Percentiles rank a stretch among this genome's conserved stretches.
Conservation (phyloP, 2,113 vertebrate genomes). For the Cheilinus undulatus region DNA sequence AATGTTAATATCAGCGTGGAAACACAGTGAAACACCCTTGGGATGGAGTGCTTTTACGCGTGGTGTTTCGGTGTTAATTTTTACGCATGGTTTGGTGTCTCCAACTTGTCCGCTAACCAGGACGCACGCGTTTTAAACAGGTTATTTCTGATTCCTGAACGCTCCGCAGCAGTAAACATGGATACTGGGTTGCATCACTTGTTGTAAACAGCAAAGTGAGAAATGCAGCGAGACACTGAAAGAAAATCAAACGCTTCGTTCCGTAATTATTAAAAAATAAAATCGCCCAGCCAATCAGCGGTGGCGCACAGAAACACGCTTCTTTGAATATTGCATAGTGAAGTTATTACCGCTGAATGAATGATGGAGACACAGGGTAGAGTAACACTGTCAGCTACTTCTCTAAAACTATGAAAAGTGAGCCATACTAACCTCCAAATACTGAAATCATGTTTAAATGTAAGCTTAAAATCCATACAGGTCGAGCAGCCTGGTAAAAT, state of each 20-base stretch:
- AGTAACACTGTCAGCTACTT: slow-evolving; percentile 1
- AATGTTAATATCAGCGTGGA: slow-evolving; percentile 4
- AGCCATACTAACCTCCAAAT: background rate
- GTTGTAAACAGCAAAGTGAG: slow-evolving; percentile 20
- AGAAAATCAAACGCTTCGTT: background rate
- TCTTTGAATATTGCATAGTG: slow-evolving; percentile 45
- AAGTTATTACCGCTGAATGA: slow-evolving; percentile 43
- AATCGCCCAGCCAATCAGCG: slow-evolving; percentile 71
- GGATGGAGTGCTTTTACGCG: background rate
- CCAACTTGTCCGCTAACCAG: slow-evolving; percentile 42
- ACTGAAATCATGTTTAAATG: background rate
- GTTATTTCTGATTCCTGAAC: slow-evolving; percentile 48
- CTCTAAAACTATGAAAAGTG: slow-evolving; percentile 15
- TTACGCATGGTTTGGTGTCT: slow-evolving; percentile 5
- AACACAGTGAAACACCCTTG: background rate
- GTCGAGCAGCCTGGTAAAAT: slow-evolving; percentile 11
- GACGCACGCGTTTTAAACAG: slow-evolving; percentile 22
- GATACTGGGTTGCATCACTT: slow-evolving; percentile 28
- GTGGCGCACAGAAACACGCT: slow-evolving; percentile 48
- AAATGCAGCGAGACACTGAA: background rate
- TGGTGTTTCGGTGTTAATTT: background rate
- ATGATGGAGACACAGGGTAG: slow-evolving; percentile 22
- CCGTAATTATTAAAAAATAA: slow-evolving; percentile 33
- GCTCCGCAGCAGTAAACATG: slow-evolving; percentile 51
- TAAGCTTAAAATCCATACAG: slow-evolving; percentile 20